Conservation (phyloP, 2,797 vertebrate genomes). For the Lepilemur septentrionalis region DNA sequence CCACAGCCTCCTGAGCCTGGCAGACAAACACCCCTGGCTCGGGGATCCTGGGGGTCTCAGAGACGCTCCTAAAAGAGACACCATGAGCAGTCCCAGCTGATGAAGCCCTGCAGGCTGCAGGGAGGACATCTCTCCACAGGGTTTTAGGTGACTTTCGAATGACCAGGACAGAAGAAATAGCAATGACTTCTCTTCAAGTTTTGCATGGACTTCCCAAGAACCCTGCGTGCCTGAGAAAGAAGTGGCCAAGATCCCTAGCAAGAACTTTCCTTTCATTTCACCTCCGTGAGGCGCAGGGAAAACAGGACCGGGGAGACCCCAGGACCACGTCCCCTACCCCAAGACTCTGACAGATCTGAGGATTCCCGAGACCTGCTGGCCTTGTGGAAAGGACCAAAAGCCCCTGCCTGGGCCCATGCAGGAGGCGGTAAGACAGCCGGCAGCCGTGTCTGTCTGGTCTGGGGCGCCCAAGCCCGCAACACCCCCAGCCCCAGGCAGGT, state of each 20-base stretch:
- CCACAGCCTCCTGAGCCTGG: neutral
- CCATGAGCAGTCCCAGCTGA: neutral
- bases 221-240: neutral
- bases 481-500: neutral
- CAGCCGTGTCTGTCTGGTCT: neutral
- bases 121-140: neutral
- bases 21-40: rapidly evolving
- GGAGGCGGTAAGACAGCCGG: neutral
- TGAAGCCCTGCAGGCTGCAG: neutral
- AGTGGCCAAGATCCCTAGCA: neutral
- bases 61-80: neutral
- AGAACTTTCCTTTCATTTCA: neutral
- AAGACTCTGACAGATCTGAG: neutral
- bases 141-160: neutral
- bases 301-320: neutral
- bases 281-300: neutral
- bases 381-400: neutral
- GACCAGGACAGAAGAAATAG: neutral
- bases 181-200: neutral
- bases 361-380: neutral
- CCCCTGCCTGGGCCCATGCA: neutral
- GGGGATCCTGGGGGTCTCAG: neutral
- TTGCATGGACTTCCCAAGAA: neutral
- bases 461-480: neutral
- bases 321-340: neutral